These are phyloP conservation scores for Antennarius striatus DNA, from an alignment of 2,113 vertebrate species.

Conservation along the genomic window DNA sequence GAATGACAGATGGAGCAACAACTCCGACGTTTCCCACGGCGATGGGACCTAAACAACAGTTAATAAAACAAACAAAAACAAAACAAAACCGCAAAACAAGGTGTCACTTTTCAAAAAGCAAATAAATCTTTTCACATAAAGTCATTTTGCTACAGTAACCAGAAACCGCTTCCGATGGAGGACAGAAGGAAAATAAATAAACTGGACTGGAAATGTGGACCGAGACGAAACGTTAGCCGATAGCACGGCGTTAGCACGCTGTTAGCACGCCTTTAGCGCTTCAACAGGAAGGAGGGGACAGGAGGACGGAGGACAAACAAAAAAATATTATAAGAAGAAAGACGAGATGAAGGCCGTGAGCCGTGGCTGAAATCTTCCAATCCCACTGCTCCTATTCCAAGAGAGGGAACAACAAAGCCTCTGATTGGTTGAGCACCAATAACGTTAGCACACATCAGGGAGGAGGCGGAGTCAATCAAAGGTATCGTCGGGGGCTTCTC, in stretches of 20 bases:
- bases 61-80: slow-evolving; percentile 7
- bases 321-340: slow-evolving; percentile 1
- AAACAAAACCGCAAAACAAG: not conserved
- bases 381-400: slow-evolving; percentile 16
- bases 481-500: slow-evolving; percentile 30
- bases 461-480: slow-evolving; percentile 40
- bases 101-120: no score
- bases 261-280: slow-evolving; percentile 62
- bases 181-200: slow-evolving; percentile 63
- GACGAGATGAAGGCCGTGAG: not conserved
- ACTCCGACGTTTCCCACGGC: no score
- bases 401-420: slow-evolving; percentile 39
- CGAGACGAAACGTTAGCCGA: slow-evolving; percentile 21
- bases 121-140: slow-evolving; percentile 17
- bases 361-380: slow-evolving; percentile 28
- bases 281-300: slow-evolving; percentile 11
- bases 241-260: slow-evolving; percentile 57
- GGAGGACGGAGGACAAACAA: slow-evolving; percentile 2
- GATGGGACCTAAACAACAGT: no score
- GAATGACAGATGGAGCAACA: not conserved
- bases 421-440: slow-evolving; percentile 51
- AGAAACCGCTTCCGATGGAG: slow-evolving; percentile 32
- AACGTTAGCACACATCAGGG: slow-evolving; percentile 19
- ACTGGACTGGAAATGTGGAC: slow-evolving; percentile 46
- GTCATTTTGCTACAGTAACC: slow-evolving; percentile 49